Base-by-base conservation (phyloP, 1,140 invertebrate species). In the Yoshiicerus persimilis region DNA sequence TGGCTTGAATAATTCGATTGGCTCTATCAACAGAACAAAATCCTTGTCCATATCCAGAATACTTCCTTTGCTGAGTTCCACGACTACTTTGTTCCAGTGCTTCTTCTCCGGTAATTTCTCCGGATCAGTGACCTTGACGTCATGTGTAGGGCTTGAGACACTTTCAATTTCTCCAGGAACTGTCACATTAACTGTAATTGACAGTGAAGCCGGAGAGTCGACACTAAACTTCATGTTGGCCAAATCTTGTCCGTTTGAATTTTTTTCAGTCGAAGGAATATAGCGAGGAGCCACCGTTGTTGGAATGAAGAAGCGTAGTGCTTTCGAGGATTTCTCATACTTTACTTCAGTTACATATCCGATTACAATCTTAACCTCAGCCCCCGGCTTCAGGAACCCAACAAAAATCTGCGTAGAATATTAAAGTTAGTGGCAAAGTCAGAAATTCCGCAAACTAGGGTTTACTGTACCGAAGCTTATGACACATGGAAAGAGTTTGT, bases 331-430 rank as follows among this genome's bases (percentile, higher is more conserved):
- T 36, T 91, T 92, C 27, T 93, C 92, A n/a, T 93, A 92, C 87
- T 93, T 92, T 27, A 94, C 90, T 88, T 94, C 93, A 3, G 93
- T 91, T 5, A 93, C 92, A 86, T 94, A 94, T 8, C 92, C 93
- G 56, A 94, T 93, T 87, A 93, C 92, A 34, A 94, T 92, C 4
- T 93, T 87, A 20, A 92, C 93, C 13, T 88, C 88, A n/a, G 91
- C 90, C 2, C 91, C 89, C 0, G 93, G 90, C 16, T 93, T 93
- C 9, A 94, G 88, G 87, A 93, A 93, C 20, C 93, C 93, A 66
- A 94, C n/a, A 23, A 38, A 27, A 23, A 88, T 36, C 87, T 88
- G 32, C 41, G 2, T 38, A 77, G 20, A 41, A 23, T 32, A 23
- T 38, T 38, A 66, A 3, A 4, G 9, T 66, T 23, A 23, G n/a